Conservation (phyloP, 2,888 invertebrate genomes). For the Sphaerophoria rueppellii region DNA sequence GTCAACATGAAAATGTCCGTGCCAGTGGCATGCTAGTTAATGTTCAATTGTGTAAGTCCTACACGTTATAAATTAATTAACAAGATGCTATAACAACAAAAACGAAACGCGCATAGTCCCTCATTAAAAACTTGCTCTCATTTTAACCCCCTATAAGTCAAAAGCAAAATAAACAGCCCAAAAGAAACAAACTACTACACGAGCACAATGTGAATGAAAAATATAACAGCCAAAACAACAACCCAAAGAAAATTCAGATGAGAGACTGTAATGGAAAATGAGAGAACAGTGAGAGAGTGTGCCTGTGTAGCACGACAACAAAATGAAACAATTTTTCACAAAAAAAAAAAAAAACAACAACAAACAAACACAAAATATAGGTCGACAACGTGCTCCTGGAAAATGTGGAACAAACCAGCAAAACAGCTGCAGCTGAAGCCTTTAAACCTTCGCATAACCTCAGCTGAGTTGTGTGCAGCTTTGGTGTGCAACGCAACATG, state of each 20-base stretch:
- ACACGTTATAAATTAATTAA: slow-evolving; percentile 56
- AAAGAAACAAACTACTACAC: not conserved
- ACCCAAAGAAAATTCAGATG: not conserved
- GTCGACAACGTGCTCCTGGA: slow-evolving; percentile 80
- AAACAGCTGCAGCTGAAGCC: slow-evolving; percentile 59
- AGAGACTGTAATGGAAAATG: slow-evolving; percentile 13
- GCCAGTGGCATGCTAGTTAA: slow-evolving; percentile 4
- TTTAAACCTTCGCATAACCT: slow-evolving; percentile 23
- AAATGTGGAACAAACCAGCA: slow-evolving; percentile 71
- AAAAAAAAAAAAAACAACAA: slow-evolving; percentile 56
- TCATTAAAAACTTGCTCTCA: slow-evolving; percentile 14
- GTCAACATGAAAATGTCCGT: slow-evolving; percentile 26
- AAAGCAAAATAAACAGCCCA: slow-evolving; percentile 10
- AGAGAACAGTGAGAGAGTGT: not conserved
- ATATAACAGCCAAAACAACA: not conserved
- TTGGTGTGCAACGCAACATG: slow-evolving; percentile 68
- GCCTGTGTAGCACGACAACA: not conserved
- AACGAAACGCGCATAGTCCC: slow-evolving; percentile 51
- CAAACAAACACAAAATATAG: slow-evolving; percentile 75
- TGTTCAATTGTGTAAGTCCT: not conserved
- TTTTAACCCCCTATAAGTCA: not conserved
- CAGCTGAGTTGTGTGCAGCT: slow-evolving; percentile 43
- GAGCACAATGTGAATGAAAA: not conserved
- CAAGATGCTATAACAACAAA: slow-evolving; percentile 12
- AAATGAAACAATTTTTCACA: slow-evolving; percentile 18